These are phyloP conservation scores for Pandion haliaetus DNA, from an alignment of 2,113 vertebrate genomes.

Conservation along the genomic window DNA sequence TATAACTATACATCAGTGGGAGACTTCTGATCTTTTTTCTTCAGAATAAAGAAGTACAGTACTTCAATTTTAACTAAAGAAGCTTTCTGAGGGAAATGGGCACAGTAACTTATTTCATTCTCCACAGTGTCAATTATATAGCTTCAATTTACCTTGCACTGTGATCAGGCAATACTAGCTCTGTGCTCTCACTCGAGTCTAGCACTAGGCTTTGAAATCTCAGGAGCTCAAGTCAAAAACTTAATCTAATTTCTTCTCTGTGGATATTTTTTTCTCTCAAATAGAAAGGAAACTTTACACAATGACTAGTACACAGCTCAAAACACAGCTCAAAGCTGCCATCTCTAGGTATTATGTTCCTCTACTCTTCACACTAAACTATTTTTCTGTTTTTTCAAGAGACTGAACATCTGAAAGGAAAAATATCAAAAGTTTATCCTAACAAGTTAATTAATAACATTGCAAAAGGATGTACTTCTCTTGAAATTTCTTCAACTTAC, in stretches of 20 bases:
- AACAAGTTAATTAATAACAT: not conserved
- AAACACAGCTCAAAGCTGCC: constrained; percentile 57
- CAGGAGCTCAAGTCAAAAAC: constrained; percentile 40
- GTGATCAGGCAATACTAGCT: not conserved
- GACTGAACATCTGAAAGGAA: not conserved
- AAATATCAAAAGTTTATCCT: not conserved
- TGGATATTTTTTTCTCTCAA: constrained; percentile 4
- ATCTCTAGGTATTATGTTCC: constrained; percentile 2
- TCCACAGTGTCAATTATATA: constrained; percentile 32
- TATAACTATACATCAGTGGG: not conserved
- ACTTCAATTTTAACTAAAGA: constrained; percentile 31
- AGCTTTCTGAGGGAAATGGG: constrained; percentile 36
- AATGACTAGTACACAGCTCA: not conserved
- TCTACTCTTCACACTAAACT: not conserved
- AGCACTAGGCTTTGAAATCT: constrained; percentile 36
- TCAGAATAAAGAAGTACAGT: not conserved
- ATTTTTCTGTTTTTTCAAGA: not conserved
- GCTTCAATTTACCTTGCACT: constrained; percentile 29
- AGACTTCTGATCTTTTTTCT: constrained; percentile 6
- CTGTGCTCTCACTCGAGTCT: not conserved
- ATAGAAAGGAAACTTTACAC: not conserved
- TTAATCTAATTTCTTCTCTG: constrained; percentile 45
- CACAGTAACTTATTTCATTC: constrained; percentile 35
- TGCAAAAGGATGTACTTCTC: not conserved
- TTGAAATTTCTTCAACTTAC: not conserved